Percentiles rank a stretch among this genome's conserved stretches.
phyloP scores from a whole-genome alignment of 2,888 invertebrate species.

The Scaptodrosophila latifasciaeformis region DNA sequence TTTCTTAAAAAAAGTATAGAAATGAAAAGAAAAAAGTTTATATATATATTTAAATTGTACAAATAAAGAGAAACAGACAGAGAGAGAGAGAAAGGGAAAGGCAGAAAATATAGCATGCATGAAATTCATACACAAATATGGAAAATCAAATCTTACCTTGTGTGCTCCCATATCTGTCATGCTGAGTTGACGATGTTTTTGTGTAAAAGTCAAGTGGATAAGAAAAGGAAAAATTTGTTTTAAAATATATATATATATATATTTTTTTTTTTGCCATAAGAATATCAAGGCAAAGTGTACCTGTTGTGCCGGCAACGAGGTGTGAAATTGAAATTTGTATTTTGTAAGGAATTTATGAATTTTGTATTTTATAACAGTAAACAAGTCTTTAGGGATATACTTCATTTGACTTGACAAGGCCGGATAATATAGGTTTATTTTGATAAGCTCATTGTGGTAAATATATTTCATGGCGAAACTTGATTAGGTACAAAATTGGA shows the following conservation, averaged over 20 bases:
- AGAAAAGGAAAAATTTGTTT: conserved; percentile 13
- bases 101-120: too few relatives aligned
- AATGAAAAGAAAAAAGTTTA: not conserved
- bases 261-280: too few relatives aligned
- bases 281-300: too few relatives aligned
- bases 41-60: conserved; percentile 38
- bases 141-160: too few relatives aligned
- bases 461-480: too few relatives aligned
- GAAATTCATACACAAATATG: not conserved
- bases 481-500: too few relatives aligned
- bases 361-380: too few relatives aligned
- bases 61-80: conserved; percentile 29
- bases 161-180: conserved; percentile 32
- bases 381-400: too few relatives aligned
- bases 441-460: too few relatives aligned
- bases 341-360: not conserved
- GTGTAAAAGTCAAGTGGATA: conserved; percentile 26
- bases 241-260: conserved; percentile 1
- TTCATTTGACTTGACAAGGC: too few relatives aligned
- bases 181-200: conserved; percentile 15
- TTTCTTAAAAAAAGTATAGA: too few relatives aligned
- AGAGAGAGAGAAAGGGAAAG: conserved; percentile 25
- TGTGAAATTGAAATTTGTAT: conserved; percentile 53
- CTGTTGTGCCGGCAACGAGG: conserved; percentile 49
- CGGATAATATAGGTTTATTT: too few relatives aligned